Evolutionary conservation across 37 sponge, comb jelly and placozoan species (phyloP), one percentile per base, ranked within the genome.

Genomic region (Haliclona indistincta): DNA sequence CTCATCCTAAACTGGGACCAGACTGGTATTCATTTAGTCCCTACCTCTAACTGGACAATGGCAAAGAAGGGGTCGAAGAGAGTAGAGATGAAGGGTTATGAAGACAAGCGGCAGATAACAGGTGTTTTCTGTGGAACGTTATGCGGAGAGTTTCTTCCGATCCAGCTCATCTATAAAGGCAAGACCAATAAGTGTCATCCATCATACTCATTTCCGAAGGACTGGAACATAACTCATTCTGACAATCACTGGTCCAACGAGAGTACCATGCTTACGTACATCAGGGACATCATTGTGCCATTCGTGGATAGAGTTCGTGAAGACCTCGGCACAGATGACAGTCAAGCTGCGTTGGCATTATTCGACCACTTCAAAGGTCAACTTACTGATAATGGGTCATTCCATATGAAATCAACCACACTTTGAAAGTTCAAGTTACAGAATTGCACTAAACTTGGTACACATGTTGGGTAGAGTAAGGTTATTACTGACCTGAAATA

Each of bases 231-330:
- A 2, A 63, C 43, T 29, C 80, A 81, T 36, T 70, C 54, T 68
- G 53, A 39, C 1, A 81, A 81, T 26, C 78, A 82, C 22, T 87
- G 88, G 88, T 73, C 81, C n/a, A 87, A 63, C 61, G 88, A 87
- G 32, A 56, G 69, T 20, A 87, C 88, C 5, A 87, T 80, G 74
- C 34, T 38, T 3, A 4, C 26, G 26, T 87, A 80, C 54, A 25
- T 87, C 11, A 23, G 75, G 32, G 33, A 87, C 15, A 60, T 87
- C 34, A 39, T 87, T 63, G 38, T 74, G n/a, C 88, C 82, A 2
- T 87, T 71, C 49, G 56, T 87, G 22, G 36, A 54, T 1, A 4
- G 41, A 11, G 68, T 67, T 25, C 54, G 88, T 22, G 33, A 55
- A 68, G 36, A 47, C 29, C 37, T 81, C 37, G 35, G 67, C 51